phyloP scores from a whole-genome alignment of 1,140 invertebrate species.

The Paralvinella palmiformis region DNA sequence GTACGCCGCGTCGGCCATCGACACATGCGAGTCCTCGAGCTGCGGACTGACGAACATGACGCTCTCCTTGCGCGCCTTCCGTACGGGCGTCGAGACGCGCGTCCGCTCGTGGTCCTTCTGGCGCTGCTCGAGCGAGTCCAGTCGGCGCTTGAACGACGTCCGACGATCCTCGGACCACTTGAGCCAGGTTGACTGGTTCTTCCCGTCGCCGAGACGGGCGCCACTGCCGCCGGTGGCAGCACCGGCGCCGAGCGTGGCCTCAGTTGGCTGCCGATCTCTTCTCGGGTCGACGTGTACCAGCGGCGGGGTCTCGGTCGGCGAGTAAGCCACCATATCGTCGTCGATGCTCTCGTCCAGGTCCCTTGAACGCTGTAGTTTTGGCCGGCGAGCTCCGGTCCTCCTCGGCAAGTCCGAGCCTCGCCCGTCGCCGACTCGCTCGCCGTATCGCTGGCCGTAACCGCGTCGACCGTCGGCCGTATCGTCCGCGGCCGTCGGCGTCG shows the following conservation, averaged over 20 bases:
- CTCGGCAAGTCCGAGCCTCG: not conserved
- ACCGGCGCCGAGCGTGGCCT: not conserved
- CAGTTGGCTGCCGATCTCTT: too few relatives aligned
- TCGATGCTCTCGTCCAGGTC: conserved; percentile 1
- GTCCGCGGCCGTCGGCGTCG: not conserved
- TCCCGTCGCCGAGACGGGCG: conserved; percentile 28
- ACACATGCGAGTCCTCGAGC: conserved; percentile 36
- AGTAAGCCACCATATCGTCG: too few relatives aligned
- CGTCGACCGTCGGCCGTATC: not conserved
- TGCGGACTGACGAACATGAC: conserved; percentile 43
- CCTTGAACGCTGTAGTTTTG: not conserved
- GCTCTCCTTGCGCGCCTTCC: conserved; percentile 44
- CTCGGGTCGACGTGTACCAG: not conserved
- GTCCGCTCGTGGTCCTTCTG: conserved; percentile 25
- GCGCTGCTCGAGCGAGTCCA: conserved; percentile 36
- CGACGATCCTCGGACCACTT: conserved; percentile 41
- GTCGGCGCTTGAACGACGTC: conserved; percentile 32
- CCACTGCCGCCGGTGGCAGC: not conserved
- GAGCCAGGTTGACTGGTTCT: conserved; percentile 39
- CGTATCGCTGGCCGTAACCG: not conserved
- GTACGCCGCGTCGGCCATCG: conserved; percentile 34
- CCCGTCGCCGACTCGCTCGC: not conserved
- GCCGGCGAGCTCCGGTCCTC: not conserved
- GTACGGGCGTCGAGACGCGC: conserved; percentile 42
- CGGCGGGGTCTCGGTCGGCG: not conserved